phyloP scores from a whole-genome alignment of 2,888 invertebrate species.

The Corythucha ciliata region DNA sequence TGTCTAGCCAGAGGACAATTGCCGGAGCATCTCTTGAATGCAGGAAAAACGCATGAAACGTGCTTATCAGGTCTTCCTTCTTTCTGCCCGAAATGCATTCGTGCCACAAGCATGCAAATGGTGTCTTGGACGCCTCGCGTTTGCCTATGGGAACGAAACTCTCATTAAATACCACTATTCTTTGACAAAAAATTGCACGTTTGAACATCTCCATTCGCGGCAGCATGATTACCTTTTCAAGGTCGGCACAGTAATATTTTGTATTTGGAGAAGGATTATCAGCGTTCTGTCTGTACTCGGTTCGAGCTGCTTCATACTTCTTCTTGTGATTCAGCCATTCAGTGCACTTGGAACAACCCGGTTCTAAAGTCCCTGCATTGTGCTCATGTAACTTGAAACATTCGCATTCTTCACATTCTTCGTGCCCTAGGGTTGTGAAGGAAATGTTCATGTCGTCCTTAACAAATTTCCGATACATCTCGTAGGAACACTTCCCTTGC shows the following conservation, averaged over 20 bases:
- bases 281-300: background rate
- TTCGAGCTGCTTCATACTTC: constrained; percentile 1
- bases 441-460: constrained; percentile 16
- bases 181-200: constrained; percentile 30
- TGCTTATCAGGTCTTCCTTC: constrained; percentile 24
- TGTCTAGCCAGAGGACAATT: constrained; percentile 19
- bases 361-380: constrained; percentile 5
- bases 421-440: constrained; percentile 9
- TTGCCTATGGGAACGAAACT: constrained; percentile 34
- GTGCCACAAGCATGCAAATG: constrained; percentile 19
- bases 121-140: constrained; percentile 16
- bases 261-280: constrained; percentile 2
- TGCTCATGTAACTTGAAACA: constrained; percentile 15
- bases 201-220: constrained; percentile 36
- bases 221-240: constrained; percentile 32
- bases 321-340: constrained; percentile 13
- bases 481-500: constrained; percentile 12
- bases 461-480: constrained; percentile 7
- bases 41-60: constrained; percentile 18
- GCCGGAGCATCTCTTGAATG: constrained; percentile 2
- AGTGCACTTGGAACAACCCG: constrained; percentile 13
- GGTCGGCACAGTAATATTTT: constrained; percentile 5
- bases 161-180: constrained; percentile 33
- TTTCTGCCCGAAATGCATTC: constrained; percentile 21
- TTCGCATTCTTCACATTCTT: constrained; percentile 10